A percentile compares a stretch with the other conserved stretches of the same genome.
Evolutionary conservation across 1,140 invertebrate species (phyloP).

Genomic region (Steinernema feltiae): DNA sequence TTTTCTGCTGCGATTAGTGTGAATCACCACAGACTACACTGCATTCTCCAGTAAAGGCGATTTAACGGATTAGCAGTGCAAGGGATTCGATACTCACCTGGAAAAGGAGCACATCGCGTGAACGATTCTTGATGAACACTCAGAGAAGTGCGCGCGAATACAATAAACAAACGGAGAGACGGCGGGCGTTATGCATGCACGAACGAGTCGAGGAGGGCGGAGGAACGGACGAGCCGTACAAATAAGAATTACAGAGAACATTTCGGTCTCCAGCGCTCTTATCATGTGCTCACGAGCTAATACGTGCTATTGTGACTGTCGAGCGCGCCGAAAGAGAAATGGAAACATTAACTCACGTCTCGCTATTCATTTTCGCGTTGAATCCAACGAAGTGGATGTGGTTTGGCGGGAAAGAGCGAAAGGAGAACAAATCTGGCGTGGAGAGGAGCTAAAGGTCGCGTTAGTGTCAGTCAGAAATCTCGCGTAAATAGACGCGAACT

Average conservation of each 20-base stretch:
- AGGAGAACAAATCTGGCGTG: background rate
- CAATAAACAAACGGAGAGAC: background rate
- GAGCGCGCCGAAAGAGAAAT: background rate
- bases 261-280: background rate
- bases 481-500: background rate
- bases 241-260: background rate
- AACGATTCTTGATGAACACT: background rate
- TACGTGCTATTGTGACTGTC: background rate
- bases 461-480: background rate
- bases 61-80: too few relatives aligned
- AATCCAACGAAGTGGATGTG: background rate
- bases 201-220: background rate
- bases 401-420: background rate
- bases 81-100: background rate
- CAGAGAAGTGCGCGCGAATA: background rate
- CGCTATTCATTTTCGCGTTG: background rate
- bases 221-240: background rate
- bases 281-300: background rate
- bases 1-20: too few relatives aligned
- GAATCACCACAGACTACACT: too few relatives aligned
- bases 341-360: background rate
- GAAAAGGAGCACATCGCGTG: background rate
- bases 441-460: background rate
- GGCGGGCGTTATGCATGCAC: slow-evolving; percentile 9
- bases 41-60: too few relatives aligned